Percentiles rank a stretch among this genome's conserved stretches.
phyloP scores from a whole-genome alignment of 2,888 invertebrate genomes.

The Drosophila quasianomalipes region DNA sequence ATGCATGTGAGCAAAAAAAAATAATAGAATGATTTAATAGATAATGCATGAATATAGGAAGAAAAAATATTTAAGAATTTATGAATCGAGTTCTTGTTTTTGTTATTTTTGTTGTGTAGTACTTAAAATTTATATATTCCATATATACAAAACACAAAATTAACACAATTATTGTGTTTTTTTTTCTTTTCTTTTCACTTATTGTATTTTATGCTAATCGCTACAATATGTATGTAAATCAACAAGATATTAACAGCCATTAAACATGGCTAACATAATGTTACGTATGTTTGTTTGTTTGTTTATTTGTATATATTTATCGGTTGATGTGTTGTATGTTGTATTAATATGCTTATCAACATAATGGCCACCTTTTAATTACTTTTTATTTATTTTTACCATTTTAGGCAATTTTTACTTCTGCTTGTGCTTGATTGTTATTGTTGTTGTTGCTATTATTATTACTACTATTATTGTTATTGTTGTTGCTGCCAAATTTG shows the following conservation, averaged over 20 bases:
- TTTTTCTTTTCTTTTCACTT: conserved; percentile 18
- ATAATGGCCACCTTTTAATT: conserved; percentile 37
- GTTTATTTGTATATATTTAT: conserved; percentile 9
- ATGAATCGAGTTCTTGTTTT: conserved; percentile 20
- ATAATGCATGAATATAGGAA: conserved; percentile 7
- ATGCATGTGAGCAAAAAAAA: conserved; percentile 17
- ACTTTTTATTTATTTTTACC: background rate
- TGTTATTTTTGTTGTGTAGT: conserved; percentile 5
- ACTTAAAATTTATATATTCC: conserved; percentile 5
- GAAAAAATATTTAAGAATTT: conserved; percentile 5
- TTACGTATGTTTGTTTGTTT: conserved; percentile 30
- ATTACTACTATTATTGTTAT: conserved; percentile 32
- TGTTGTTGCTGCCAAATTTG: conserved; percentile 49
- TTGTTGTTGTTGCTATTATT: conserved; percentile 46
- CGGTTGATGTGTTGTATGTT: conserved; percentile 12
- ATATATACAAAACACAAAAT: conserved; percentile 9
- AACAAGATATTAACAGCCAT: conserved; percentile 56
- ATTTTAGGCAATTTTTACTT: conserved; percentile 46
- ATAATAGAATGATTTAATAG: background rate
- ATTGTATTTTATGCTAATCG: conserved; percentile 29
- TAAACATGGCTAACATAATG: conserved; percentile 54
- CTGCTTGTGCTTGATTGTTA: conserved; percentile 25
- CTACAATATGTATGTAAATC: conserved; percentile 59
- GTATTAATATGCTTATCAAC: conserved; percentile 21
- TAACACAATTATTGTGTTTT: conserved; percentile 17